Conservation (phyloP, 2,113 vertebrate genomes). For the Carassius auratus region DNA sequence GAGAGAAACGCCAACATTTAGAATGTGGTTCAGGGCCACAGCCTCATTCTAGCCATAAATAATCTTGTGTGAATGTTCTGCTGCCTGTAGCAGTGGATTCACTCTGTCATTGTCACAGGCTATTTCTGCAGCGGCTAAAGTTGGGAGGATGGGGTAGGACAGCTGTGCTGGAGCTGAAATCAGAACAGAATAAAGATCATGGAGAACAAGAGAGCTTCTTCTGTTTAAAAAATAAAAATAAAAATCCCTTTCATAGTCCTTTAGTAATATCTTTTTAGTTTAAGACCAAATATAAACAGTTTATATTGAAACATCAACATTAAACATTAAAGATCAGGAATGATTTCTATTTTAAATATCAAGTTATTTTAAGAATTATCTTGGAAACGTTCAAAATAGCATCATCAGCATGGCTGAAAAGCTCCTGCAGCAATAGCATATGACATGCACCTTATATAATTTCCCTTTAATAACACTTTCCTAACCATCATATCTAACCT, state of each 20-base stretch:
- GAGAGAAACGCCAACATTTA: conserved; percentile 57
- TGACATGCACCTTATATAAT: neutral
- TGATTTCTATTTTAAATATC: neutral
- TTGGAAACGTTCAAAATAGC: neutral
- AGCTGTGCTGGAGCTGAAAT: conserved; percentile 78
- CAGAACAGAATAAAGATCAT: conserved; percentile 80
- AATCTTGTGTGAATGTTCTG: conserved; percentile 75
- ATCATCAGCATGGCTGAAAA: neutral
- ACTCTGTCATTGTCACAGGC: conserved; percentile 82
- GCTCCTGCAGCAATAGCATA: neutral
- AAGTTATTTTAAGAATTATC: neutral
- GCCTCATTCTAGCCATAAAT: conserved; percentile 75
- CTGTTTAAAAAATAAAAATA: neutral
- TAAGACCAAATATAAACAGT: neutral
- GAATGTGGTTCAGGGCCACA: conserved; percentile 46
- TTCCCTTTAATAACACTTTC: neutral
- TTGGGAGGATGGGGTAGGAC: conserved; percentile 66
- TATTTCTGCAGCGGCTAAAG: conserved; percentile 46
- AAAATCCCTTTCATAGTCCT: neutral
- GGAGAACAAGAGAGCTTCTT: conserved; percentile 83
- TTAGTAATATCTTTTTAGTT: neutral
- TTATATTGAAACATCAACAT: neutral
- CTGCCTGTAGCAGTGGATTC: conserved; percentile 79
- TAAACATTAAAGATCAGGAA: neutral
- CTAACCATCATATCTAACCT: neutral